Evolutionary conservation across 2,888 invertebrate species (phyloP), one percentile per base, ranked within the genome.

Genomic region (Merodon equestris): DNA sequence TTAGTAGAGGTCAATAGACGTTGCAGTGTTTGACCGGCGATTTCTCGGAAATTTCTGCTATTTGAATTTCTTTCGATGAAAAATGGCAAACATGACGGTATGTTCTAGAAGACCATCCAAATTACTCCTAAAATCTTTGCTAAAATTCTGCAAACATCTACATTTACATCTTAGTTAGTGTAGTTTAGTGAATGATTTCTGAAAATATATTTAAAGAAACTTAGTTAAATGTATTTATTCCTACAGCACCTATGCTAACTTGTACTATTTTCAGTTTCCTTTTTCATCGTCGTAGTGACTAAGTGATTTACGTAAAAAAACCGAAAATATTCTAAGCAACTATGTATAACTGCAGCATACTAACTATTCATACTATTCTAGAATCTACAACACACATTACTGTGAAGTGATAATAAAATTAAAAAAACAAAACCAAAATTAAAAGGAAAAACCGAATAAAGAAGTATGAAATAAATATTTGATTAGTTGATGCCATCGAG

Each of bases 331-430:
- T n/a, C 51, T 53, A 68, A 53, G 63, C 42, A 63, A 79, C 61
- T 73, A 73, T 27, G n/a, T 74, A 63, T 27, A 54, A 71, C 61
- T 68, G 40, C 64, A 64, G 51, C 61, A 67, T 63, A 79, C 77
- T 79, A 79, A 74, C 74, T 68, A 74, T 64, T 79, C 74, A 58
- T 64, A 79, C 60, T 79, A 74, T 60, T 79, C 68, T 73, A 58
- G 63, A 74, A 68, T 79, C 79, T 79, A 74, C 63, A 60, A 70
- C 63, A 74, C 79, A 79, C 40, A 9, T 64, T 68, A 79, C 70
- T 79, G 79, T 79, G 74, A 79, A 74, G 79, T 79, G 79, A 79
- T 79, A 79, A 79, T 79, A 79, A 76, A 60, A 64, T 50, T 67
- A 66, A 27, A 19, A 56, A 63, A 48, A 45, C 17, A 60, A 48